Base-by-base conservation (phyloP, 2,113 vertebrate species). In the Balaenoptera acutorostrata region DNA sequence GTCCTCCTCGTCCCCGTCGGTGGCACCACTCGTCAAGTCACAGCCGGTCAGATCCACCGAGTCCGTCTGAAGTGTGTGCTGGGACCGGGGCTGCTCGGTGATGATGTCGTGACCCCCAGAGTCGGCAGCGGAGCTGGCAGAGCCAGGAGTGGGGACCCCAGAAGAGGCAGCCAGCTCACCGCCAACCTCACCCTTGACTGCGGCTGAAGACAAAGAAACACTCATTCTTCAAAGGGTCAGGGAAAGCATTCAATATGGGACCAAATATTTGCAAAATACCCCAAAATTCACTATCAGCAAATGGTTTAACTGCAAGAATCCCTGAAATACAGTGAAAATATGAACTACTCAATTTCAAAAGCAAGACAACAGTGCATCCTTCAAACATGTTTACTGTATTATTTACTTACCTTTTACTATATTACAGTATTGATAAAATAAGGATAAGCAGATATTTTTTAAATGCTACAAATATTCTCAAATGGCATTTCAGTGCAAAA, bases 71-170 rank as follows among this genome's bases (percentile, higher is more conserved):
- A 99, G 97, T 0, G 99, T 98, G 18, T 99, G 99, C 96, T 99
- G 99, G 0, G 99, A 99, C 2, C 99, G 99, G 0, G 99, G 99
- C 98, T 99, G 99, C 89, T 99, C 99, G 0, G 99, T 99, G 96
- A 99, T 99, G 97, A 99, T 99, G 98, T 99, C 99, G 0, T 99
- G 98, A 9, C 97, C 98, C 0, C 96, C 15, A 33, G 98, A 6
- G 83, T 98, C 98, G 0, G 98, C 98, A 4, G 98, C 98, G 0
- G 98, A 97, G 87, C 94, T 96, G 82, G 68, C 49, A 0, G 99
- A 99, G 9, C 98, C 98, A 0, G 98, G 88, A 1, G 99, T 97
- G 0, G 99, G 98, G 20, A 98, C 97, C 1, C 99, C 99, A 0
- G 99, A 98, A 2, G 99, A 98, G 15, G 99, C 94, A 23, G 98